These are phyloP conservation scores for Trisateles emortualis DNA, from an alignment of 2,888 invertebrate species.

Conservation along the genomic window DNA sequence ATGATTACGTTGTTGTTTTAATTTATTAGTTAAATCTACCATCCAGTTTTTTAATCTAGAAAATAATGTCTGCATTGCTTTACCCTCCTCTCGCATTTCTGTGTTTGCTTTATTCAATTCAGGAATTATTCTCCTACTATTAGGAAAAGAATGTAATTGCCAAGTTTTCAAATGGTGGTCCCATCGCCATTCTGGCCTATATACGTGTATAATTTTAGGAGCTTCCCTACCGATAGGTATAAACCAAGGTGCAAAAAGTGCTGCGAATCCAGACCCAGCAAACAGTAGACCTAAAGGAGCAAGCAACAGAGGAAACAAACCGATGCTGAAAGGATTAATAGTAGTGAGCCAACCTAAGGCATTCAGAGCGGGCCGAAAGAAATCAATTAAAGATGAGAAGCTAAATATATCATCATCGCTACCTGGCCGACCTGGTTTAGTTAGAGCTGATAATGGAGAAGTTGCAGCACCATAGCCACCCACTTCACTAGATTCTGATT, in stretches of 20 bases:
- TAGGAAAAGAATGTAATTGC: constrained; percentile 74
- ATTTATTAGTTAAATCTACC: constrained; percentile 51
- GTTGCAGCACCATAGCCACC: constrained; percentile 59
- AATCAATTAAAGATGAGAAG: constrained; percentile 74
- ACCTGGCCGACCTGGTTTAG: constrained; percentile 63
- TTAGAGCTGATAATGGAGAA: constrained; percentile 62
- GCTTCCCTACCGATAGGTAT: constrained; percentile 82
- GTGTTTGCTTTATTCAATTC: constrained; percentile 41
- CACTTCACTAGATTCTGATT: constrained; percentile 62
- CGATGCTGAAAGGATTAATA: constrained; percentile 87
- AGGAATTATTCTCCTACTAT: constrained; percentile 60
- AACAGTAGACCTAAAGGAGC: constrained; percentile 89
- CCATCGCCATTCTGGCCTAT: constrained; percentile 87
- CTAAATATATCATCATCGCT: constrained; percentile 83
- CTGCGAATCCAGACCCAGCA: constrained; percentile 87
- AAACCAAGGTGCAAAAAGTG: constrained; percentile 89
- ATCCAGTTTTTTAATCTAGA: constrained; percentile 66
- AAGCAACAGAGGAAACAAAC: constrained; percentile 87
- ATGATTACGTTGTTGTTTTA: constrained; percentile 44
- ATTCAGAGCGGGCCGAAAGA: constrained; percentile 82
- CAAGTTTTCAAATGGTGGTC: constrained; percentile 86
- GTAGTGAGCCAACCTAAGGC: constrained; percentile 84
- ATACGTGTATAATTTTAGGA: constrained; percentile 69
- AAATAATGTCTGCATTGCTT: constrained; percentile 55
- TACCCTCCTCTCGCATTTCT: constrained; percentile 39